phyloP scores from a whole-genome alignment of 2,888 invertebrate genomes.

The Agrotis segetum region DNA sequence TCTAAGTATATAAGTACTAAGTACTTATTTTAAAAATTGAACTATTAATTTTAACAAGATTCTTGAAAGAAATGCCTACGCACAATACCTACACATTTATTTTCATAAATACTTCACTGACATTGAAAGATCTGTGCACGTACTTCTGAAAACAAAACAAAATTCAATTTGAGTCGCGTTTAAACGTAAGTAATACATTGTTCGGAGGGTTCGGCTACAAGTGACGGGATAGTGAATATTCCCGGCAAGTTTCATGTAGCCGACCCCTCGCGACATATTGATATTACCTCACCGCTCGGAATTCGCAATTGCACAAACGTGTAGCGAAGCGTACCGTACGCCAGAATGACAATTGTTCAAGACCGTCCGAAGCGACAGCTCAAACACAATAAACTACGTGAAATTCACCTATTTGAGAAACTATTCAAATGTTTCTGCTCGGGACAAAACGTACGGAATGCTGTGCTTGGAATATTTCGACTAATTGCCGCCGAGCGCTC shows the following conservation, averaged over 20 bases:
- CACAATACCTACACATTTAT: neutral
- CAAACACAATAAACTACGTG: slow-evolving; percentile 71
- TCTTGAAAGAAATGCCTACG: neutral
- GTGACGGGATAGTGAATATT: slow-evolving; percentile 62
- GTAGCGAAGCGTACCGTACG: slow-evolving; percentile 57
- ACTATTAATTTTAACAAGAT: neutral
- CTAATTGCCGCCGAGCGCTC: slow-evolving; percentile 50
- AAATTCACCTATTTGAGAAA: slow-evolving; percentile 67
- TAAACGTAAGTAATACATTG: slow-evolving; percentile 53
- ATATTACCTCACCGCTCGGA: slow-evolving; percentile 73
- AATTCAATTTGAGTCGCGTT: slow-evolving; percentile 25
- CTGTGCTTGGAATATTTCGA: slow-evolving; percentile 51
- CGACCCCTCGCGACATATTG: slow-evolving; percentile 69
- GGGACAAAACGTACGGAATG: slow-evolving; percentile 49
- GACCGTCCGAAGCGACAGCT: slow-evolving; percentile 66
- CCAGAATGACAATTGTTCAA: slow-evolving; percentile 72
- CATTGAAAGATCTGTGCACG: neutral
- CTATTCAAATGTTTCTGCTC: slow-evolving; percentile 58
- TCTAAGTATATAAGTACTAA: too few relatives aligned
- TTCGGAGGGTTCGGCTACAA: slow-evolving; percentile 43
- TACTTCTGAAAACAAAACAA: slow-evolving; percentile 16
- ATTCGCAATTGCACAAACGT: slow-evolving; percentile 74
- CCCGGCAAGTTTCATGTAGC: slow-evolving; percentile 60
- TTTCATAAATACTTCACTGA: neutral
- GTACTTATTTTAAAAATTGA: too few relatives aligned